These are phyloP conservation scores for Clarias gariepinus DNA, from an alignment of 2,113 vertebrate genomes.

Conservation along the genomic window DNA sequence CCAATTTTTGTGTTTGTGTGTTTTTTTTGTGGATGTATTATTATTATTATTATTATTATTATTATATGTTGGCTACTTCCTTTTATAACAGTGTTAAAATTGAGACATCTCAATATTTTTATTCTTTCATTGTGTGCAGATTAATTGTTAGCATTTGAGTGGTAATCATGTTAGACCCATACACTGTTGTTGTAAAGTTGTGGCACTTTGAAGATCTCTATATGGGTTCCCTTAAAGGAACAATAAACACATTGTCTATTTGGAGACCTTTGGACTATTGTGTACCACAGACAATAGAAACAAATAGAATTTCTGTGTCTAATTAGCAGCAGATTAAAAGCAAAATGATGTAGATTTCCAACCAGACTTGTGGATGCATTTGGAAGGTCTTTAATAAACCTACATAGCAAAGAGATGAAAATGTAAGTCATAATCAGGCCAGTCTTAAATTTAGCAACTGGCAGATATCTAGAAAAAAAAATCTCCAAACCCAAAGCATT, in stretches of 20 bases:
- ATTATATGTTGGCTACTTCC: neutral
- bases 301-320: conserved; percentile 62
- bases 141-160: neutral
- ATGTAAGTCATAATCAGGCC: too few relatives aligned
- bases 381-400: neutral
- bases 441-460: too few relatives aligned
- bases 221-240: conserved; percentile 24
- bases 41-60: neutral
- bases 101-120: neutral
- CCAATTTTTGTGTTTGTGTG: neutral
- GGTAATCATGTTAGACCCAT: neutral
- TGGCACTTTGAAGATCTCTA: conserved; percentile 41
- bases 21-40: neutral
- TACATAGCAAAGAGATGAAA: neutral
- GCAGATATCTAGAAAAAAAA: too few relatives aligned
- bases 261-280: conserved; percentile 62
- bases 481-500: too few relatives aligned
- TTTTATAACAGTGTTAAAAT: neutral
- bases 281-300: conserved; percentile 63
- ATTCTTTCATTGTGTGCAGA: neutral
- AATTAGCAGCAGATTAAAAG: neutral
- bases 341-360: neutral
- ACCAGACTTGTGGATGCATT: neutral
- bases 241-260: conserved; percentile 46
- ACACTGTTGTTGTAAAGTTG: neutral